Base-by-base conservation (phyloP, 2,888 invertebrate genomes). In the Prosapia bicincta region DNA sequence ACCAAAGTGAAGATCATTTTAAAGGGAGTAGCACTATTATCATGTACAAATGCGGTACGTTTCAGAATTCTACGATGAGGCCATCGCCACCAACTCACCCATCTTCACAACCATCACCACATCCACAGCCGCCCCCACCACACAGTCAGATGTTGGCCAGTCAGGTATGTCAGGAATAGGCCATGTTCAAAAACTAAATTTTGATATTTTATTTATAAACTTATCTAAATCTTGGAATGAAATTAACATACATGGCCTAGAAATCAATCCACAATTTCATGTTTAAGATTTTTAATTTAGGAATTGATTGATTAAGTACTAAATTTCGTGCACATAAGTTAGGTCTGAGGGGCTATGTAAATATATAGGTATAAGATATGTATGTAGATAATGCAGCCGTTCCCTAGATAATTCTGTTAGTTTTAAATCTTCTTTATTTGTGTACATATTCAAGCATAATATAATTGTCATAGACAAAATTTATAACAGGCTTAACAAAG, bases 31-130 rank as follows among this genome's bases (percentile, higher is more conserved):
- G 54, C 54, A 54, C 54, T 54, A n/a, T 54, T 54, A 54, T 54
- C 54, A 65, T 72, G 78, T 74, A 71, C 79, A 76, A 73, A 78
- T 76, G 80, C 77, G 54, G 54, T 54, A 54, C 54, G 54, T 79
- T 79, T 77, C 82, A 85, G 85, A 86, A 86, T 81, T 85, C 86
- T 74, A 84, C 85, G 78, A 85, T 86, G 86, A 83, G 86, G 82
- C 86, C 86, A 79, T 87, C 86, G 79, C 86, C 86, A 81, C 87
- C 87, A 81, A 87, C 85, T 78, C 86, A 88, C 83, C 86, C 96
- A 85, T 95, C 95, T 82, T 96, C 95, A 86, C 96, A 96, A 86
- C 96, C 95, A 86, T 96, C 94, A 86, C 93, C 88, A 78, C 88
- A 88, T 83, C 85, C 92, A 84, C 94, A 86, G 89, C 94, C 87